Evolutionary conservation across 2,113 vertebrate genomes (phyloP), one percentile per base, ranked within the genome.

Genomic region (Sinocyclocheilus grahami): DNA sequence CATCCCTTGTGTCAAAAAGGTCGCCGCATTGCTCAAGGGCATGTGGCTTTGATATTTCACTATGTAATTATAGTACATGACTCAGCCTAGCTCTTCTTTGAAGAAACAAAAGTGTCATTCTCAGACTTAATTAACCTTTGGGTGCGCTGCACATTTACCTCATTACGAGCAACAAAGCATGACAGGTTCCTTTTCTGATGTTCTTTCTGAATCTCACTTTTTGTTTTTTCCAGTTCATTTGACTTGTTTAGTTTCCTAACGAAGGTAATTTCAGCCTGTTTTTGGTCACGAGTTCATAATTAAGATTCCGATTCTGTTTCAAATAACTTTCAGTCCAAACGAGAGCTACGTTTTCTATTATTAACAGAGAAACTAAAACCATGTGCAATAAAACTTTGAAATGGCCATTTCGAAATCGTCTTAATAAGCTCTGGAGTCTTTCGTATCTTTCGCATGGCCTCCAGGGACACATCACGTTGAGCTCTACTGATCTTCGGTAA

Each of bases 51-150:
- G 62, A 72, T 58, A 53, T 79, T 55, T 63, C 69, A 3, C 14
- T 7, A 71, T 53, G 60, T 42, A 39, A 79, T 79, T 63, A 71
- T 69, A 55, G 75, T 53, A 69, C 30, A 79, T 79, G 48, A 71
- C 63, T 71, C 20, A 71, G 18, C 39, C 46, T 4, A 51, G 62
- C 62, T 86, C 62, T 74, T 69, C 46, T 81, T 33, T n/a, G 30
- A 27, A 58, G 24, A 85, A 24, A 80, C 76, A 46, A 55, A 78
- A 24, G 77, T 80, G 84, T 71, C 76, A 80, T 86, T 79, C 42
- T 69, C 46, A 33, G 76, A 55, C 76, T 71, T 65, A 53, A 78
- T 85, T 71, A 86, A 86, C 77, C 77, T 86, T 60, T 72, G 30
- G 11, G 9, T 39, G 69, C 33, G 13, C 33, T 80, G 77, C 69